Conservation (phyloP, 64 coral and sea anemone species). For the Montipora foliosa region DNA sequence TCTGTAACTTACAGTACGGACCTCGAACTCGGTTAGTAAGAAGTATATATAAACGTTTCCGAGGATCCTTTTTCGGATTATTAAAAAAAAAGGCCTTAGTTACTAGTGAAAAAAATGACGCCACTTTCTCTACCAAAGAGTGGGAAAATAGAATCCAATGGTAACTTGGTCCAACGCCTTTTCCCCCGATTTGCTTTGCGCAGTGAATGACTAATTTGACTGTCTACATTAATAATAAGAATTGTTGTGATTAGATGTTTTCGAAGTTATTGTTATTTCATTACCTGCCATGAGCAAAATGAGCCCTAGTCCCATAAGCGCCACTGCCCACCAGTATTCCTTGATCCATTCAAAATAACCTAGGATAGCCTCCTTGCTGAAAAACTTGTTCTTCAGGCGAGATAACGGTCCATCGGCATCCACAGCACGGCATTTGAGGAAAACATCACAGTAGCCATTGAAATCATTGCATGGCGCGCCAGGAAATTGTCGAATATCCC, state of each 20-base stretch:
- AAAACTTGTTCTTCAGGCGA: constrained; percentile 88
- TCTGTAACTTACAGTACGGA: no score
- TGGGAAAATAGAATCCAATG: background rate
- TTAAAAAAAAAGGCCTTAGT: no score
- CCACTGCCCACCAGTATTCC: constrained; percentile 92
- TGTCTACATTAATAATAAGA: background rate
- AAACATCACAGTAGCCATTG: constrained; percentile 98
- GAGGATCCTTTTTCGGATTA: no score
- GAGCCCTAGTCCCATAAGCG: constrained; percentile 90
- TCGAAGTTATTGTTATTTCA: background rate
- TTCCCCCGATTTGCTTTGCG: background rate
- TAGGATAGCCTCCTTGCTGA: constrained; percentile 89
- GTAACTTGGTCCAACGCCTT: background rate
- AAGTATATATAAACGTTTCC: no score
- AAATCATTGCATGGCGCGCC: constrained; percentile 93
- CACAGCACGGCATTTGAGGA: constrained; percentile 93
- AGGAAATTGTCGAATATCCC: constrained; percentile 52
- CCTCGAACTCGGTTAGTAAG: no score
- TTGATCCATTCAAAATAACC: constrained; percentile 91
- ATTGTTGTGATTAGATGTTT: background rate
- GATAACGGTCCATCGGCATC: constrained; percentile 95
- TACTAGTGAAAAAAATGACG: no score
- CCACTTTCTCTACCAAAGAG: no score
- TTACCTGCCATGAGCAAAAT: constrained; percentile 95
- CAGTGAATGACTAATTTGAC: background rate